phyloP scores from a whole-genome alignment of 2,888 invertebrate genomes.

The Dendrolimus houi region DNA sequence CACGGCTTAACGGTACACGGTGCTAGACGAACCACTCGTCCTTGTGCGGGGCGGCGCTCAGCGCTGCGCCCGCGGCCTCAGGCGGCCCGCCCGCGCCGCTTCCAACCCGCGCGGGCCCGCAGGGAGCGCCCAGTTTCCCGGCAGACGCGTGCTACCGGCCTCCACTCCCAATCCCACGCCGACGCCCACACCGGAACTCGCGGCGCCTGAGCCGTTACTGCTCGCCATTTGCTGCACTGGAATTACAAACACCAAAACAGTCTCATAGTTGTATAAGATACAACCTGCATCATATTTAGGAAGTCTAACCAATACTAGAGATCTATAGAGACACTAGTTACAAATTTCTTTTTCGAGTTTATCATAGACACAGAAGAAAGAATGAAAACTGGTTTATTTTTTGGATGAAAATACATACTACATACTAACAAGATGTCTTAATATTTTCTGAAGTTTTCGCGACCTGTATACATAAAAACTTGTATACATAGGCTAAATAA shows the following conservation, averaged over 20 bases:
- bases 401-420: too few species aligned
- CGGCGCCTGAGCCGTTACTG: slow-evolving; percentile 74
- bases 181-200: slow-evolving; percentile 50
- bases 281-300: too few species aligned
- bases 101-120: slow-evolving; percentile 85
- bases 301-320: too few species aligned
- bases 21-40: slow-evolving; percentile 93
- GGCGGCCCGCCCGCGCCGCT: slow-evolving; percentile 92
- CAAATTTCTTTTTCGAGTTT: too few species aligned
- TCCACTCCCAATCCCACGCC: slow-evolving; percentile 67
- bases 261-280: too few species aligned
- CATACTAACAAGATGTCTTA: too few species aligned
- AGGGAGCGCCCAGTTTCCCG: slow-evolving; percentile 98
- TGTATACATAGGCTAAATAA: too few species aligned
- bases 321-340: too few species aligned
- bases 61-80: slow-evolving; percentile 94
- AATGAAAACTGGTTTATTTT: too few species aligned
- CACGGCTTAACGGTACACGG: neutral
- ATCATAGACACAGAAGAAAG: too few species aligned
- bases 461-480: too few species aligned
- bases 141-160: slow-evolving; percentile 71
- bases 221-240: slow-evolving; percentile 85
- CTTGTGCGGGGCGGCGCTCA: slow-evolving; percentile 88
- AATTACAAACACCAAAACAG: slow-evolving; percentile 22
- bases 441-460: too few species aligned